phyloP scores from a whole-genome alignment of 2,888 invertebrate species.

The Seladonia tumulorum region DNA sequence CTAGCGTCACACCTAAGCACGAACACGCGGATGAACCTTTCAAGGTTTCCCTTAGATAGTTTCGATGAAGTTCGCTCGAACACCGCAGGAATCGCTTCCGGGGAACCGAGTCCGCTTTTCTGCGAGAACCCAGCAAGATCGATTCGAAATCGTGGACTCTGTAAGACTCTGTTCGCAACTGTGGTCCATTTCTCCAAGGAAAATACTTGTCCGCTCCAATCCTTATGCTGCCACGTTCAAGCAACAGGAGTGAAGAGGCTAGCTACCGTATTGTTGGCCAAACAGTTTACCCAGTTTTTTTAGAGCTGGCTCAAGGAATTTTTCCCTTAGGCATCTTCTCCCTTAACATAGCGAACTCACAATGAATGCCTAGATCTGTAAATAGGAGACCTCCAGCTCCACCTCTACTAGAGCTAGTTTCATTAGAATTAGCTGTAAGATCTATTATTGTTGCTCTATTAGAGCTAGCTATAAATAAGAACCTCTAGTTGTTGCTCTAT shows the following conservation, averaged over 20 bases:
- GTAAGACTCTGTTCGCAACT: background rate
- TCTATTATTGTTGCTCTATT: too few species aligned
- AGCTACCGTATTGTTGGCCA: background rate
- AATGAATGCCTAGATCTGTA: background rate
- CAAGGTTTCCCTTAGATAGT: background rate
- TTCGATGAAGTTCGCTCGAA: background rate
- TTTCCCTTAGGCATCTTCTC: background rate
- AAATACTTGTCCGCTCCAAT: background rate
- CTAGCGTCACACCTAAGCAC: background rate
- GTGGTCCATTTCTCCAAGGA: background rate
- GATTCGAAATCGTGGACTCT: background rate
- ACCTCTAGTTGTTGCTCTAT: too few species aligned
- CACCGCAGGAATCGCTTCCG: background rate
- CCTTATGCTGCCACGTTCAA: background rate
- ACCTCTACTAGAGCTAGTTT: background rate
- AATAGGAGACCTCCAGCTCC: background rate
- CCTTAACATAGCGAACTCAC: background rate
- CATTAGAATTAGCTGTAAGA: too few species aligned
- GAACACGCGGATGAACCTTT: background rate
- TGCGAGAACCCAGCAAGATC: background rate
- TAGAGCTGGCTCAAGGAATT: background rate
- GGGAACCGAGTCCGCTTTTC: background rate
- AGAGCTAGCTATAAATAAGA: too few species aligned
- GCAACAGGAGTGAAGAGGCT: background rate
- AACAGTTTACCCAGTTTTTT: background rate